phyloP scores from a whole-genome alignment of 2,113 vertebrate species.

The Oreochromis spilurus region DNA sequence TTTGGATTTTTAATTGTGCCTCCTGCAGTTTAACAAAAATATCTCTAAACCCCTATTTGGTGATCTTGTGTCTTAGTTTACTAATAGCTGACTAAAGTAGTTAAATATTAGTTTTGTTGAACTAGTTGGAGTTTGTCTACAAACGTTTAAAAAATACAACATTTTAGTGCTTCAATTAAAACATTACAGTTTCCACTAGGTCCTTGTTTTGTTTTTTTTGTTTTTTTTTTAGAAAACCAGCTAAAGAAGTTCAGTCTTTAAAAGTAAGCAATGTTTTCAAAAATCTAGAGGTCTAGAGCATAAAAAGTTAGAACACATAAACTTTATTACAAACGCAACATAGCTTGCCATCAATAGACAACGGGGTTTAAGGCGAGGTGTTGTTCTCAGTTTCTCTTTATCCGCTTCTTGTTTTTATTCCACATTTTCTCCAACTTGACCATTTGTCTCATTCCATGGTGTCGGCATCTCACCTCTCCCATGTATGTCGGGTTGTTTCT shows the following conservation, averaged over 20 bases:
- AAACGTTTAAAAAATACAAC: background rate
- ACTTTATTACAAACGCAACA: background rate
- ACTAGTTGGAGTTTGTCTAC: background rate
- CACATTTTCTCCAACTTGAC: background rate
- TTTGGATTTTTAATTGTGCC: background rate
- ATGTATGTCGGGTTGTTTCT: slow-evolving; percentile 42
- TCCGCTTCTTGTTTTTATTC: background rate
- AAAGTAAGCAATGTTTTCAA: background rate
- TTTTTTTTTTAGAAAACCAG: background rate
- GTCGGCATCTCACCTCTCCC: slow-evolving; percentile 44
- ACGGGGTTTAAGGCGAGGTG: background rate
- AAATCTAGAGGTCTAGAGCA: background rate
- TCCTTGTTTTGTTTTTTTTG: background rate
- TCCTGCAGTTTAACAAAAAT: slow-evolving; percentile 21
- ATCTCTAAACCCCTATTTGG: background rate
- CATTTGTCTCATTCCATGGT: background rate
- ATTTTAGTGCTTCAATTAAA: background rate
- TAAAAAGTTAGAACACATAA: background rate
- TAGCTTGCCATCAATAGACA: background rate
- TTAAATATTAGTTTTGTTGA: background rate
- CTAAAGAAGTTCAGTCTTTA: background rate
- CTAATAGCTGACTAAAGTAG: background rate
- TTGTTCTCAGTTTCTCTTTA: background rate
- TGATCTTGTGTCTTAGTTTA: background rate
- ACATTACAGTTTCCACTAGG: slow-evolving; percentile 15